Evolutionary conservation across 2,888 invertebrate genomes (phyloP), one percentile per base, ranked within the genome.

Genomic region (Hirtodrosophila alboralis): DNA sequence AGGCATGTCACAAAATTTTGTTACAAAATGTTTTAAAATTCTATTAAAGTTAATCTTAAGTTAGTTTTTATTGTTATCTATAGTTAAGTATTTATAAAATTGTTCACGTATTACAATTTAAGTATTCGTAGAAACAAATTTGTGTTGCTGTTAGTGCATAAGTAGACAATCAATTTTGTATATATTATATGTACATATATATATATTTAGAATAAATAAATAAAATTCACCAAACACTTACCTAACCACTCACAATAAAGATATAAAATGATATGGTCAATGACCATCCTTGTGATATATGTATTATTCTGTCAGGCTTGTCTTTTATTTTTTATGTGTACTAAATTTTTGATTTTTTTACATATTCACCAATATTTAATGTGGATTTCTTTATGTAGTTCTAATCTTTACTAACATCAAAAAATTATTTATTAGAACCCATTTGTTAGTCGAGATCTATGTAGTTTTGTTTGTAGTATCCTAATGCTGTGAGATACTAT

Each of bases 31-130:
- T 5, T 7, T 44, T 34, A 47, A 14, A 18, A 13, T 41, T 7
- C 34, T 28, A 2, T 10, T 18, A 14, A 9, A 13, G 33, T 18
- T n/a, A 0, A 7, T 31, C n/a, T n/a, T 18, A 18, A 18, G 3
- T 3, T 49, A 48, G 57, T 6, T 57, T 18, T 21, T 31, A 13
- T 16, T 16, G 14, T 56, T 21, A 28, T 34, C 7, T 30, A 38
- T 9, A 23, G 6, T 43, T 68, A 67, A 59, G 52, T 59, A 59
- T 73, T 53, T 73, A 67, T 49, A 30, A 30, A 30, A 23, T 5
- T 7, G 7, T 28, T 23, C 8, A 23, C 6, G 7, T 23, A 8
- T 23, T 7, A 23, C 3, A 41, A 36, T 44, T 45, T 56, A 66
- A 45, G 49, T 57, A 66, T n/a, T 18, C 34, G 26, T 13, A 23